Conservation (phyloP, 2,797 vertebrate species). For the Characodon lateralis region DNA sequence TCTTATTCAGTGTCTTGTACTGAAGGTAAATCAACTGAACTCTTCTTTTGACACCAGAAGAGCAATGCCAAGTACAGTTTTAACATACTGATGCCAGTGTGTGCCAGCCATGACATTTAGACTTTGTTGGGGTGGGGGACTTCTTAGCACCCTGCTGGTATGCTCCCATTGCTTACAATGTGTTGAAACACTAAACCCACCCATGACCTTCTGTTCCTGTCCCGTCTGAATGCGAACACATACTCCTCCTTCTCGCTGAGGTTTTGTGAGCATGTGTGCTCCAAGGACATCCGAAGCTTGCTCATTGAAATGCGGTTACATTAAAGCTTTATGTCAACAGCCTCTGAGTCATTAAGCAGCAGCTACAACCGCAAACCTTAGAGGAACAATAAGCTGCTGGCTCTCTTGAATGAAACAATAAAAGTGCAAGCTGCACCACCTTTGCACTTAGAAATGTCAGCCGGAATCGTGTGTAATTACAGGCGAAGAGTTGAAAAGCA, state of each 20-base stretch:
- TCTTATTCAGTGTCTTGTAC: neutral
- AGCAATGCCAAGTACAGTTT: conserved; percentile 25
- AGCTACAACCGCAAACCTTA: conserved; percentile 5
- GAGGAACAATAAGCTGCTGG: conserved; percentile 28
- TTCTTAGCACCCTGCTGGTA: conserved; percentile 57
- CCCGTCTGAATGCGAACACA: conserved; percentile 53
- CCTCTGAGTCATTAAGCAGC: conserved; percentile 12
- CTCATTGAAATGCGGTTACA: conserved; percentile 34
- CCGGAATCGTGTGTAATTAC: conserved; percentile 31
- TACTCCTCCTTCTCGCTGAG: conserved; percentile 37
- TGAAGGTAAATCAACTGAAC: conserved; percentile 1
- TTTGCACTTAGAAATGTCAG: conserved; percentile 45
- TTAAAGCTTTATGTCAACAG: conserved; percentile 1
- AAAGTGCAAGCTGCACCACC: conserved; percentile 15
- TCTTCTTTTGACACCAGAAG: neutral
- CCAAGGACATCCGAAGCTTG: conserved; percentile 22
- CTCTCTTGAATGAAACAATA: conserved; percentile 1
- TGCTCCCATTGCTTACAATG: conserved; percentile 57
- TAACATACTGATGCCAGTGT: conserved; percentile 40
- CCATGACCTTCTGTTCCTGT: conserved; percentile 66
- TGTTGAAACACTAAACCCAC: conserved; percentile 73
- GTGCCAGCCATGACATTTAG: conserved; percentile 76
- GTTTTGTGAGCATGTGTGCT: conserved; percentile 56
- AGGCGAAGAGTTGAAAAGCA: conserved; percentile 14
- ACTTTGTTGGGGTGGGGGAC: conserved; percentile 31